Conservation (phyloP, 2,888 invertebrate genomes). For the Drosophila paucipuncta region DNA sequence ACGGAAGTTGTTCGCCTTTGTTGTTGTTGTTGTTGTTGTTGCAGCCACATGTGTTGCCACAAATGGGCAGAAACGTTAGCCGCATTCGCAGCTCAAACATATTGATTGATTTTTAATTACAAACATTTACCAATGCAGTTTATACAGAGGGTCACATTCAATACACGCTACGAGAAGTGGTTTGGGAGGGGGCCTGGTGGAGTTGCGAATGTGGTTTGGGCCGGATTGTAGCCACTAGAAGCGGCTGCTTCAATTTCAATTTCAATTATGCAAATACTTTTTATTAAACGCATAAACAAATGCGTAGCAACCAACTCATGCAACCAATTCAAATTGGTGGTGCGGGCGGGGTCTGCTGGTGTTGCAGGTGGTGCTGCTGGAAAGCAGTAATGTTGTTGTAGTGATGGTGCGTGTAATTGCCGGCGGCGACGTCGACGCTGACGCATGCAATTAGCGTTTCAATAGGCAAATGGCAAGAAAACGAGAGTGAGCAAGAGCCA, state of each 20-base stretch:
- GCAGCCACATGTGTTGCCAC: conserved; percentile 75
- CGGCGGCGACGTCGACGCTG: conserved; percentile 31
- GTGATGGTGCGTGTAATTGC: conserved; percentile 61
- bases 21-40: conserved; percentile 31
- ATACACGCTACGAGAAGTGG: neutral
- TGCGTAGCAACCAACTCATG: conserved; percentile 42
- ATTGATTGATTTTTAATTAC: conserved; percentile 81
- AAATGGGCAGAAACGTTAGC: conserved; percentile 54
- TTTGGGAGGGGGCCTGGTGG: neutral
- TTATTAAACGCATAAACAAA: conserved; percentile 79
- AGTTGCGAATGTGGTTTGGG: neutral
- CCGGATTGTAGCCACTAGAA: conserved; percentile 34
- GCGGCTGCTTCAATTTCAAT: conserved; percentile 74
- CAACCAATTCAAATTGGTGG: neutral
- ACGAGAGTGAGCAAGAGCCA: conserved; percentile 1
- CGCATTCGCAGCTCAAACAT: conserved; percentile 61
- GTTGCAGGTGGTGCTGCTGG: neutral
- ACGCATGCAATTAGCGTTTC: conserved; percentile 72
- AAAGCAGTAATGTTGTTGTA: neutral
- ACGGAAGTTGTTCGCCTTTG: conserved; percentile 4
- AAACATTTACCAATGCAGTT: conserved; percentile 67
- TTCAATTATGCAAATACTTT: conserved; percentile 66
- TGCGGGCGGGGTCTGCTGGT: neutral
- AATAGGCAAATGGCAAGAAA: conserved; percentile 30
- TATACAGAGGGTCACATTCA: conserved; percentile 48